Evolutionary conservation across 2,113 vertebrate species (phyloP).

Genomic region (rat (Rattus norvegicus)): DNA sequence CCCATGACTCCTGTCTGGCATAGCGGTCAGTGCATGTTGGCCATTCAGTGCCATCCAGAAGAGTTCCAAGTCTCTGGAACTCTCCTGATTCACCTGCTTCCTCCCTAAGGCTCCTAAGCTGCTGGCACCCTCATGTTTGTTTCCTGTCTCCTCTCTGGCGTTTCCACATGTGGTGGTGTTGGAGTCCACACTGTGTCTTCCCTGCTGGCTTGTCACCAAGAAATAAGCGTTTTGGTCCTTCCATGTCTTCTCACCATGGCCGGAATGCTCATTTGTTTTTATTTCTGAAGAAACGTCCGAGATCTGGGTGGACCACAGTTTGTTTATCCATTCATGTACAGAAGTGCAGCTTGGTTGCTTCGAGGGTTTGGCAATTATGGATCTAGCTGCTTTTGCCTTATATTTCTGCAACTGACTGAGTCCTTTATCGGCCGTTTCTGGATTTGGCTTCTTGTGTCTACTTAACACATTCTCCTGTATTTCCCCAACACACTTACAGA

Average conservation of each 20-base stretch:
- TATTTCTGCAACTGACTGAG: background rate
- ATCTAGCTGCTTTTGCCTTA: background rate
- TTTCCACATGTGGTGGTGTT: background rate
- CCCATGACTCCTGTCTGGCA: background rate
- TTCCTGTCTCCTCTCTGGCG: background rate
- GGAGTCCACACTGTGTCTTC: background rate
- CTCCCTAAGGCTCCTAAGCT: fast-evolving
- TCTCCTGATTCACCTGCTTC: too few relatives aligned
- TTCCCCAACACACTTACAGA: background rate
- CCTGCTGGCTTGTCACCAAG: background rate
- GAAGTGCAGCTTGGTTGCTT: background rate
- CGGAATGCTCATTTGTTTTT: background rate
- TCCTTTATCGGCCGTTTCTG: background rate
- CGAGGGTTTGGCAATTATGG: background rate
- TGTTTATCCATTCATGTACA: background rate
- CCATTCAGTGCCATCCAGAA: background rate
- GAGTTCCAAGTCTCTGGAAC: background rate
- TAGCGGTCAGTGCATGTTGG: fast-evolving
- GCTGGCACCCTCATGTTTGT: background rate
- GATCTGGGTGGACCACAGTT: too few relatives aligned
- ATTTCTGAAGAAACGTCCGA: background rate
- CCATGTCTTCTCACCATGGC: background rate
- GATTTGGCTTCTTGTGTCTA: background rate
- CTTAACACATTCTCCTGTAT: background rate
- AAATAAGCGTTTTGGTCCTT: background rate